These are phyloP conservation scores for Triplophysa dalaica DNA, from an alignment of 2,113 vertebrate species.

Conservation along the genomic window DNA sequence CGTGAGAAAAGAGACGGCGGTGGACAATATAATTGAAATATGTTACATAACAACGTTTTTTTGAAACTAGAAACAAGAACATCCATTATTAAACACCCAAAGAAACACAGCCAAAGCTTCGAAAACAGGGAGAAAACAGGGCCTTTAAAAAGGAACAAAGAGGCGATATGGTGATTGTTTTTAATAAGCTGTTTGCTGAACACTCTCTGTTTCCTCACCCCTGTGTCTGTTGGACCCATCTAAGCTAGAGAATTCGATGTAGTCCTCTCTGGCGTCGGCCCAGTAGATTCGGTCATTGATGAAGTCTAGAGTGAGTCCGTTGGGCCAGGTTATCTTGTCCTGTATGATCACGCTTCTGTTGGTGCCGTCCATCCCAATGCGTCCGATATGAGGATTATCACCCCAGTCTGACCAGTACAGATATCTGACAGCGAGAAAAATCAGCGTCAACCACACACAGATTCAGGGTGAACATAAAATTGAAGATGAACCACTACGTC, in stretches of 20 bases:
- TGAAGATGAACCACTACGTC: no score
- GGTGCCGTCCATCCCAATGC: constrained; percentile 93
- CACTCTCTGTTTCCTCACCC: constrained; percentile 68
- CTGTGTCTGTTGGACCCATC: constrained; percentile 89
- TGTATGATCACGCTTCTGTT: constrained; percentile 88
- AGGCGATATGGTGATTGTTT: no score
- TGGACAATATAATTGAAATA: no score
- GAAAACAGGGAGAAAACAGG: no score
- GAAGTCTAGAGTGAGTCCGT: constrained; percentile 92
- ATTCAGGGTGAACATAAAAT: no score
- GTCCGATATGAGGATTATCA: constrained; percentile 92
- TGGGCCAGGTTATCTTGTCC: constrained; percentile 95
- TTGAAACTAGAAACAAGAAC: no score
- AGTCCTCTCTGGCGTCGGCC: constrained; percentile 94
- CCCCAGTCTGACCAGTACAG: constrained; percentile 99
- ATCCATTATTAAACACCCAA: no score
- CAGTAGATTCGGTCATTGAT: constrained; percentile 95
- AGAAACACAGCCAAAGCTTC: no score
- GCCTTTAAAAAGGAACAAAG: no score
- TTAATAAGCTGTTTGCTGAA: no score
- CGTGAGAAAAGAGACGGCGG: no score
- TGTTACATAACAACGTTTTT: no score
- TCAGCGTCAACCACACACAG: neutral
- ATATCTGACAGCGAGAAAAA: constrained; percentile 72
- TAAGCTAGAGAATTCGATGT: constrained; percentile 93